Evolutionary conservation across 2,113 vertebrate species (phyloP), one percentile per base, ranked within the genome.

Genomic region (Ploceus nigricollis): DNA sequence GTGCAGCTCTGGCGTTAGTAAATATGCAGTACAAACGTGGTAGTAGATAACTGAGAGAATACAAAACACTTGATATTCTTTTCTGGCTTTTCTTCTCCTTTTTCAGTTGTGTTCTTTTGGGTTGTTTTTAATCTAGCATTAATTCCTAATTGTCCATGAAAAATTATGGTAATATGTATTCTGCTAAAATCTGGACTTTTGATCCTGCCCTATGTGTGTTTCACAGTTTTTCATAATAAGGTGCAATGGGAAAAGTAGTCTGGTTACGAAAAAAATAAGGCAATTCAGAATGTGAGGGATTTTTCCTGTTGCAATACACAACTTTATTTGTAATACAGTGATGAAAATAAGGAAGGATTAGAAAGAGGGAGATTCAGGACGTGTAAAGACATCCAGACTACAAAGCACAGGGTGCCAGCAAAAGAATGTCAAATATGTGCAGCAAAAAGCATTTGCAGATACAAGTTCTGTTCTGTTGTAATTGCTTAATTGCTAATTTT

Each of bases 41-140:
- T 60, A 96, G 77, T 60, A 90, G 94, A 96, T 94, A 97, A 94
- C 80, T 90, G 75, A 68, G 39, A 89, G 90, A 94, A 94, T 92
- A 89, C 42, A 87, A 96, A 93, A 65, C 66, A 75, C 31, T 37
- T 48, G 11, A 88, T 84, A 83, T 15, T 63, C 12, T 87, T 90
- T 95, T 89, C 75, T 84, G 35, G 31, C 16, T 85, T 90, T 81
- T 84, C 58, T 82, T 76, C 22, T 78, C 25, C 16, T 83, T 87
- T 80, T 79, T 35, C 21, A 45, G 28, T 58, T 51, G 33, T 28
- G 25, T 87, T 45, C 50, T 37, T 60, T 31, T 33, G 37, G 53
- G 21, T 44, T 71, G 73, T 65, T 87, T 44, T 94, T 45, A 81
- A 92, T 61, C 42, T 65, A 70, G 44, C n/a, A 79, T 91, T 97